Conservation (phyloP, 2,797 vertebrate genomes). For the Enteromius trimaculatus region DNA sequence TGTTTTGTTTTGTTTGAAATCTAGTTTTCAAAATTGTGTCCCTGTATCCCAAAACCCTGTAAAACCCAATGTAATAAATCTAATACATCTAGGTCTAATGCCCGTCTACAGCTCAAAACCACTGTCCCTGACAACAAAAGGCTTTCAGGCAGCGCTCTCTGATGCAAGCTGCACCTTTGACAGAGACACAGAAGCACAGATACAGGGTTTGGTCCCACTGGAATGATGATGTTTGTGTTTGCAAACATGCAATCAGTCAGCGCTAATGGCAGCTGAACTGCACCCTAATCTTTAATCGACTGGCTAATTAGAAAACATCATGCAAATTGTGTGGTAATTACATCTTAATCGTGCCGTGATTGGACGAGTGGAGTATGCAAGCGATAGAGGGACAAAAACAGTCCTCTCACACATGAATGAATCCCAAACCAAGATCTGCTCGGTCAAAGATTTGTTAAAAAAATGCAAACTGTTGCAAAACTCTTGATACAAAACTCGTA, state of each 20-base stretch:
- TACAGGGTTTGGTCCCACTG: slow-evolving; percentile 20
- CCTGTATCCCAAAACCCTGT: not conserved
- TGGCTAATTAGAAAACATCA: slow-evolving; percentile 67
- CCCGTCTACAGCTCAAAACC: not conserved
- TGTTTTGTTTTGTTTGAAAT: not conserved
- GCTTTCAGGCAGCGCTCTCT: not conserved
- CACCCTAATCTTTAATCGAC: slow-evolving; percentile 64
- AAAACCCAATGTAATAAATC: not conserved
- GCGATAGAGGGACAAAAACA: slow-evolving; percentile 39
- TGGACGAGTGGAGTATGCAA: slow-evolving; percentile 50
- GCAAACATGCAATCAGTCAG: slow-evolving; percentile 66
- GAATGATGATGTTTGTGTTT: slow-evolving; percentile 59
- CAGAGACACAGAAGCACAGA: slow-evolving; percentile 32
- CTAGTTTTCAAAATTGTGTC: not conserved
- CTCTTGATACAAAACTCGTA: not conserved
- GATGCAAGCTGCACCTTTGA: not conserved
- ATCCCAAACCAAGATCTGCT: not conserved
- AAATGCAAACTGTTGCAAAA: not conserved
- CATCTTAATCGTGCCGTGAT: slow-evolving; percentile 60
- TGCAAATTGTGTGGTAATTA: slow-evolving; percentile 66
- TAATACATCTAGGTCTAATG: not conserved
- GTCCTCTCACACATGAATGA: slow-evolving; percentile 18
- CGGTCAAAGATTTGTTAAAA: not conserved
- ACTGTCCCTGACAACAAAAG: not conserved
- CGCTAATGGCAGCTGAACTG: slow-evolving; percentile 63